Evolutionary conservation across 1,140 invertebrate species (phyloP), one percentile per base, ranked within the genome.

Genomic region (Callitettix versicolor): DNA sequence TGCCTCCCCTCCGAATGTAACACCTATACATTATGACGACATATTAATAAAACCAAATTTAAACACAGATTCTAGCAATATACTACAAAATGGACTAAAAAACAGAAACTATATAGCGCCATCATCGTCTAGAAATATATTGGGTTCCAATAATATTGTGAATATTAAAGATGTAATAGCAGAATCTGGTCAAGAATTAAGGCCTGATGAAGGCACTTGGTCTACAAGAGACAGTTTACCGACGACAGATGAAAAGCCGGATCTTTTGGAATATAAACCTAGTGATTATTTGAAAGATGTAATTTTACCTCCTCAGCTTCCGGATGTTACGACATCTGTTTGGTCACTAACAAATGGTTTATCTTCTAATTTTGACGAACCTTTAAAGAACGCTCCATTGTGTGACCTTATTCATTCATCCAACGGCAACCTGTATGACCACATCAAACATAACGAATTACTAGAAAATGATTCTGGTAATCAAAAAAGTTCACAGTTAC

Each of bases 301-400:
- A 30, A 30, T 30, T 30, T 30, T 33, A 30, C 15, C 26, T 22
- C 17, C 20, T 20, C 53, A 47, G 17, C 53, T 55, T 6, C 54
- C 56, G 26, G 48, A 56, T 56, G 20, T 56, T 48, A 55, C 41
- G 22, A 33, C 20, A 48, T 33, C 46, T 33, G 78, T 51, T 64
- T 73, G 18, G 73, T 62, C 62, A 18, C 65, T 63, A 0, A 65
- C 60, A 22, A 60, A 68, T 58, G 58, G 38, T 36, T 57, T n/a
- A 21, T 41, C 56, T 21, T 36, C 58, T 7, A 22, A 57, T n/a
- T 67, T 65, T 57, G 57, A 66, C 60, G 67, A 66, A 60, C 53
- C 66, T 30, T 30, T 30, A 30, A 30, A 30, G 3, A 30, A 30
- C 9, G 26, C 26, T 30, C 26, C 26, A 30, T 30, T 30, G 9